phyloP scores from a whole-genome alignment of 2,888 invertebrate species.

The Elgonia sp. region DNA sequence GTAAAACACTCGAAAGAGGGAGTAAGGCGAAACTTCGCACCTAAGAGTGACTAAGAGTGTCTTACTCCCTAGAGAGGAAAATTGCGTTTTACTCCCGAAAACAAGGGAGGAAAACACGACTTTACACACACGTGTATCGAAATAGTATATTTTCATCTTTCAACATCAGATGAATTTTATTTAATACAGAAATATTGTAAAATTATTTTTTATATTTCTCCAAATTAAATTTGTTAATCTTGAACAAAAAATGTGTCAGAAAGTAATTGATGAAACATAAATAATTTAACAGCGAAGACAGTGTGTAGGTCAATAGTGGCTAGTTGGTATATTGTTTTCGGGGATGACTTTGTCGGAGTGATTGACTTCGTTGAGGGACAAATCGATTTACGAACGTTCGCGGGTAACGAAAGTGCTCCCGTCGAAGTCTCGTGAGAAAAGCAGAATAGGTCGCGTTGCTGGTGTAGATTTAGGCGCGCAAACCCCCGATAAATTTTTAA shows the following conservation, averaged over 20 bases:
- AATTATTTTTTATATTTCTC: too few relatives aligned
- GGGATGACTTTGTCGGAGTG: constrained; percentile 68
- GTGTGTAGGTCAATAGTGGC: constrained; percentile 39
- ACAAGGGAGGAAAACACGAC: too few relatives aligned
- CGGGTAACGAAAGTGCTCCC: constrained; percentile 68
- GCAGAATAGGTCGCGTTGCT: constrained; percentile 75
- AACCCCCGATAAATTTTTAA: constrained; percentile 84
- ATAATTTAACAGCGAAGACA: not conserved
- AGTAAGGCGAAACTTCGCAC: too few relatives aligned
- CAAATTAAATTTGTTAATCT: too few relatives aligned
- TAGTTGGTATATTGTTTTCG: constrained; percentile 60
- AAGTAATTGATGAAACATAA: not conserved
- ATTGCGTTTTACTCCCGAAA: too few relatives aligned
- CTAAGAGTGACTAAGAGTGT: too few relatives aligned
- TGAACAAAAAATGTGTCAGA: not conserved
- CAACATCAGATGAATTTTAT: too few relatives aligned
- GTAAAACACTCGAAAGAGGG: too few relatives aligned
- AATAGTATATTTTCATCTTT: too few relatives aligned
- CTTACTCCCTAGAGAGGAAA: too few relatives aligned
- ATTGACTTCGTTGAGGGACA: constrained; percentile 72
- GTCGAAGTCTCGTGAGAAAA: constrained; percentile 75
- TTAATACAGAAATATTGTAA: too few relatives aligned
- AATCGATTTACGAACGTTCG: constrained; percentile 77
- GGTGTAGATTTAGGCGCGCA: constrained; percentile 83
- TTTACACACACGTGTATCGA: too few relatives aligned